Evolutionary conservation across 2,113 vertebrate genomes (phyloP), one percentile per base, ranked within the genome.

Genomic region (Tachycineta bicolor): DNA sequence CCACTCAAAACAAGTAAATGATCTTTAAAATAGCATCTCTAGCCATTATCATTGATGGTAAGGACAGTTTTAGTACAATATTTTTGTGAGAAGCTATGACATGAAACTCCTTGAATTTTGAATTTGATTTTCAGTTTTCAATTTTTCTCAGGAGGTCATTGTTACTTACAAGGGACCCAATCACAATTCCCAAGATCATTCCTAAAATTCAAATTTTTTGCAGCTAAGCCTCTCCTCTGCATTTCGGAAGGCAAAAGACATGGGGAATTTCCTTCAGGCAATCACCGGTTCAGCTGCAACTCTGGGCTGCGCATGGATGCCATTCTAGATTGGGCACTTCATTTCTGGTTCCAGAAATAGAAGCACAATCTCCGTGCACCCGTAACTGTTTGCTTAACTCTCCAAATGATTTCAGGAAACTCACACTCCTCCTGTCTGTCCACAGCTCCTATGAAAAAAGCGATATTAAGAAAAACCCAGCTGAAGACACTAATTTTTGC

Each of bases 1-100:
- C 33, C 22, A 67, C 62, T 92, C 64, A 60, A 90, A 92, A 84
- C 3, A 96, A 68, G 75, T 68, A 96, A 93, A 94, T 82, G 43
- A 89, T 65, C 77, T 86, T 94, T 73, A 63, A 44, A 90, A 58
- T 49, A 64, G 83, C 63, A 83, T 43, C n/a, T 67, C 83, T 67
- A 68, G 81, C 64, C 69, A 39, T 85, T 86, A 46, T 49, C 6
- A 55, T 29, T 13, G 12, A 12, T 5, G 2, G 9, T 25, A 79
- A 82, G 44, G 20, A 69, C 7, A 64, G 43, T 20, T 91, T 74
- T 16, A 86, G 20, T 26, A 50, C 24, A 76, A 33, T 55, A n/a
- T 23, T 77, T 91, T 70, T 83, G 23, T 86, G 21, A 85, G 41
- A 76, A 80, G 58, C 37, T 26, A 31, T 33, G 26, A 83, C 10